phyloP scores from a whole-genome alignment of 2,888 invertebrate genomes.

The Tolmerus cingulatus region DNA sequence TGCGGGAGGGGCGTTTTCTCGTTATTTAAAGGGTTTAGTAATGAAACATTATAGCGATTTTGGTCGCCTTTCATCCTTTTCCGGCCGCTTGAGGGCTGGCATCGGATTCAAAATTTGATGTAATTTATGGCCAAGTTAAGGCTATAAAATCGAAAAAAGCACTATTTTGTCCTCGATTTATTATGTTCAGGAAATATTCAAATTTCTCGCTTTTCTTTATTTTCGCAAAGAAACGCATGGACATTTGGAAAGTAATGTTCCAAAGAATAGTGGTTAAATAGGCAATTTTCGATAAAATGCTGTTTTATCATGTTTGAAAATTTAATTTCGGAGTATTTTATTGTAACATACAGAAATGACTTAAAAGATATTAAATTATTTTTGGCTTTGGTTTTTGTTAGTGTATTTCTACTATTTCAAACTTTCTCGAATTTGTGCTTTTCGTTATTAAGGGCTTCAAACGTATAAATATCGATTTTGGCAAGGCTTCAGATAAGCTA shows the following conservation, averaged over 20 bases:
- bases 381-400: too few relatives aligned
- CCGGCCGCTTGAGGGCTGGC: neutral
- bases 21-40: neutral
- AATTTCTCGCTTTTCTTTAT: neutral
- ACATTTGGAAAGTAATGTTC: neutral
- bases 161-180: neutral
- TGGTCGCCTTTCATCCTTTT: neutral
- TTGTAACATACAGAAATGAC: too few relatives aligned
- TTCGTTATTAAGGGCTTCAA: too few relatives aligned
- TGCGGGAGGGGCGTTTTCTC: neutral
- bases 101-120: neutral
- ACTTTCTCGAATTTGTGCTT: too few relatives aligned
- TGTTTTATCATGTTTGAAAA: too few relatives aligned
- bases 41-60: neutral
- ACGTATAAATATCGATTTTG: too few relatives aligned
- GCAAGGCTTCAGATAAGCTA: too few relatives aligned
- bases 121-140: neutral
- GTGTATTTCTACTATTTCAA: too few relatives aligned
- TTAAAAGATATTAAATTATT: too few relatives aligned
- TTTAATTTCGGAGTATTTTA: too few relatives aligned
- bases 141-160: neutral
- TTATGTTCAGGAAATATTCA: neutral
- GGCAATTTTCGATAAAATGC: neutral
- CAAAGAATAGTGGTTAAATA: neutral
- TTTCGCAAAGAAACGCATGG: neutral